Evolutionary conservation across 2,888 invertebrate genomes (phyloP).

Genomic region (Pterostichus niger): DNA sequence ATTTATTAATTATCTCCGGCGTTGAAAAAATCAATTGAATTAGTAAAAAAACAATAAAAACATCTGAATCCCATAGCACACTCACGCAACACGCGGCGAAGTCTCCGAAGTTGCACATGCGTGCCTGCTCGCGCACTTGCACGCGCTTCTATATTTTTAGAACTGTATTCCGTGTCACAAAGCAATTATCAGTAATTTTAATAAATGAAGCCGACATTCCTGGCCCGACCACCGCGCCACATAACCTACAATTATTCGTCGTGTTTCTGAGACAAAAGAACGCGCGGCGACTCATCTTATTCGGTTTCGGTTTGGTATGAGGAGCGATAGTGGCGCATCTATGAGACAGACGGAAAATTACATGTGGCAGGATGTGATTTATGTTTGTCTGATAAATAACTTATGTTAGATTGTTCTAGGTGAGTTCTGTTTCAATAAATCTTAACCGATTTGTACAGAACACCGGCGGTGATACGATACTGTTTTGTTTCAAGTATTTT

Average conservation of each 20-base stretch:
- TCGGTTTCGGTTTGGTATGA: constrained; percentile 26
- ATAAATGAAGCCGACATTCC: constrained; percentile 67
- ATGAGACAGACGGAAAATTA: constrained; percentile 65
- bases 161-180: constrained; percentile 65
- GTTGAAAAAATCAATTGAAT: constrained; percentile 39
- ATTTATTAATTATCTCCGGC: constrained; percentile 14
- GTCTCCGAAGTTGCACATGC: constrained; percentile 18
- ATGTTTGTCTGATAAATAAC: constrained; percentile 64
- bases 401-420: constrained; percentile 38
- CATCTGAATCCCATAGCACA: constrained; percentile 7
- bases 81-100: constrained; percentile 33
- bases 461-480: not conserved
- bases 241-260: constrained; percentile 65
- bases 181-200: constrained; percentile 67
- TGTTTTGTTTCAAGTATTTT: too few relatives aligned
- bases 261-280: constrained; percentile 62
- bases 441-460: constrained; percentile 7
- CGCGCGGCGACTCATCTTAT: constrained; percentile 55
- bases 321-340: constrained; percentile 44
- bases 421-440: constrained; percentile 32
- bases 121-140: constrained; percentile 27
- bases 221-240: constrained; percentile 58
- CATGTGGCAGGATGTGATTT: constrained; percentile 61
- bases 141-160: constrained; percentile 65
- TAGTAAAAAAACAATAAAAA: constrained; percentile 33